Conservation (phyloP, 2,888 invertebrate species). For the Yponomeuta evonymella region DNA sequence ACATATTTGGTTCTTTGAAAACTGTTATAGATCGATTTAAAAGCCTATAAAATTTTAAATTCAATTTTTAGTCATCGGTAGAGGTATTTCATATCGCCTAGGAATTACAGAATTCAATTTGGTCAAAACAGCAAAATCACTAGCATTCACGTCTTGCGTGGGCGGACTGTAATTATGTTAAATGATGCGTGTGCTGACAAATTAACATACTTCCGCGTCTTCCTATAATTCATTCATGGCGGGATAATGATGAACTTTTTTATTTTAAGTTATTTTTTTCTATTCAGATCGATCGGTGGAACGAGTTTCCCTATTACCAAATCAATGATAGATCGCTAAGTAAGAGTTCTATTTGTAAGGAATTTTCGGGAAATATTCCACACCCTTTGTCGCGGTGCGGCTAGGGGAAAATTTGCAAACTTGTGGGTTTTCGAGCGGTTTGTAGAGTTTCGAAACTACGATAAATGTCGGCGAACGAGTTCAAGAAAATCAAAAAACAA, state of each 20-base stretch:
- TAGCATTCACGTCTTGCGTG: not conserved
- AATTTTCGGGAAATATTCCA: not conserved
- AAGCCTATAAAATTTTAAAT: not conserved
- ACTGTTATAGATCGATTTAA: not conserved
- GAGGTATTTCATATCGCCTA: not conserved
- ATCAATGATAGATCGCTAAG: not conserved
- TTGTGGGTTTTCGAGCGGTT: not conserved
- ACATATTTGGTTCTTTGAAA: not conserved
- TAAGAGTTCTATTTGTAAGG: not conserved
- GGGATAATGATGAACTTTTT: not conserved
- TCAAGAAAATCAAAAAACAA: not conserved
- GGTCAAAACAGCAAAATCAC: not conserved
- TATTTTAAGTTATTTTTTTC: too few species aligned
- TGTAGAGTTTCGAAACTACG: too few species aligned
- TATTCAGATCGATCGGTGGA: not conserved
- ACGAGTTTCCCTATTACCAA: not conserved
- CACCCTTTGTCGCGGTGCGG: not conserved
- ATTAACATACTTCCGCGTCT: slow-evolving; percentile 10
- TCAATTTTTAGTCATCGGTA: not conserved
- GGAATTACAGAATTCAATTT: not conserved
- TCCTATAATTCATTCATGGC: slow-evolving; percentile 9
- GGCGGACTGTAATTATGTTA: not conserved
- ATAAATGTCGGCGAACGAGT: not conserved
- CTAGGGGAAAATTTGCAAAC: not conserved
- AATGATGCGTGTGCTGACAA: slow-evolving; percentile 8